These are phyloP conservation scores for Patagioenas fasciata DNA, from an alignment of 2,113 vertebrate genomes.

Conservation along the genomic window DNA sequence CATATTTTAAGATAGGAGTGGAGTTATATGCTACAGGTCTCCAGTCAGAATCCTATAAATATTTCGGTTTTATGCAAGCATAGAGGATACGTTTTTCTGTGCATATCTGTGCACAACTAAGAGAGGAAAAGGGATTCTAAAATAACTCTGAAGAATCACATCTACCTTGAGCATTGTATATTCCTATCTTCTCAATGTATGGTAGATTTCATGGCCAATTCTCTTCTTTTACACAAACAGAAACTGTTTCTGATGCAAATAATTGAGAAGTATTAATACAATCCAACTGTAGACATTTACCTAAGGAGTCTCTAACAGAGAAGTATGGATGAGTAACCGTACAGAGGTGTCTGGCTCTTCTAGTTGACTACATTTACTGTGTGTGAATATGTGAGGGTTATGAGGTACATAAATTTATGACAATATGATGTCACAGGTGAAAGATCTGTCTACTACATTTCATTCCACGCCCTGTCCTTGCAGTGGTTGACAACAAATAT, in stretches of 20 bases:
- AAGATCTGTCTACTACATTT: not conserved
- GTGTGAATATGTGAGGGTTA: not conserved
- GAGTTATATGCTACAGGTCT: not conserved
- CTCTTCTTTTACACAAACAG: not conserved
- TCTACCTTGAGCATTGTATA: not conserved
- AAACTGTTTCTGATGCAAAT: not conserved
- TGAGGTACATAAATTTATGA: not conserved
- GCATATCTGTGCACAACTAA: not conserved
- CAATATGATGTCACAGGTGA: not conserved
- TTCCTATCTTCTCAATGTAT: not conserved
- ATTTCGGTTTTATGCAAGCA: not conserved
- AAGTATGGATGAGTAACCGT: not conserved
- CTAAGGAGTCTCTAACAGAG: not conserved
- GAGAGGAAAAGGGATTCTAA: not conserved
- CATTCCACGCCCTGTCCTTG: not conserved
- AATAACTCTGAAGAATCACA: not conserved
- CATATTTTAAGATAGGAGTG: not conserved
- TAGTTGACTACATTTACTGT: not conserved
- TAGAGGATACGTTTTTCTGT: not conserved
- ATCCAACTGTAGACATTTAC: not conserved
- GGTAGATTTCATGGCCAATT: not conserved
- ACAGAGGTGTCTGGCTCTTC: not conserved
- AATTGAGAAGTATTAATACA: not conserved
- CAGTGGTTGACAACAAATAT: not conserved
- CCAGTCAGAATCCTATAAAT: not conserved